phyloP scores from a whole-genome alignment of 1,140 invertebrate genomes.

The Penaeus chinensis region DNA sequence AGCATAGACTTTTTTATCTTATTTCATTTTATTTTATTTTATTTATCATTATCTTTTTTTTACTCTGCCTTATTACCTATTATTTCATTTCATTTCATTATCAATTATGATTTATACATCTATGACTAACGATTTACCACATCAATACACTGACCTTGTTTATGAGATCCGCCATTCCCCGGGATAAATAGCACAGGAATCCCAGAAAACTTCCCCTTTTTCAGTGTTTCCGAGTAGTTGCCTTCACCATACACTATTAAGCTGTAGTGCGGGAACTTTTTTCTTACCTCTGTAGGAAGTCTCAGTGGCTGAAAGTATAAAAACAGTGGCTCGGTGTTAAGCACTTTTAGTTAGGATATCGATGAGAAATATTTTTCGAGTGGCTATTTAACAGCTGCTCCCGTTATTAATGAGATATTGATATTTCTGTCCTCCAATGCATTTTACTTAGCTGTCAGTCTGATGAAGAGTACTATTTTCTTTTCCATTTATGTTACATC shows the following conservation, averaged over 20 bases:
- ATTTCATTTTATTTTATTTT: background rate
- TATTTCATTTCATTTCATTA: background rate
- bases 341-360: background rate
- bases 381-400: too few species aligned
- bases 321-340: constrained; percentile 31
- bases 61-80: background rate
- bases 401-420: too few species aligned
- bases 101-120: background rate
- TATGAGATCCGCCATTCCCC: constrained; percentile 91
- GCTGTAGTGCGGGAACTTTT: constrained; percentile 80
- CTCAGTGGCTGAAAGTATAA: constrained; percentile 56
- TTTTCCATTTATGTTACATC: background rate
- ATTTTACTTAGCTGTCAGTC: background rate
- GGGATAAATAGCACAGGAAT: constrained; percentile 93
- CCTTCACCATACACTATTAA: constrained; percentile 94
- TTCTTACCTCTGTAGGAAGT: constrained; percentile 69
- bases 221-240: constrained; percentile 75
- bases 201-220: constrained; percentile 81
- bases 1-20: background rate
- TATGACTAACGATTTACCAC: background rate
- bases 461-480: background rate
- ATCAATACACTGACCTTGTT: constrained; percentile 76
- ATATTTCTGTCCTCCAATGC: too few species aligned
- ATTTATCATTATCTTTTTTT: background rate
- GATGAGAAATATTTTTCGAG: too few species aligned